Base-by-base conservation (phyloP, 53 echinoderm and acorn worm species). In the Holothuria scabra region DNA sequence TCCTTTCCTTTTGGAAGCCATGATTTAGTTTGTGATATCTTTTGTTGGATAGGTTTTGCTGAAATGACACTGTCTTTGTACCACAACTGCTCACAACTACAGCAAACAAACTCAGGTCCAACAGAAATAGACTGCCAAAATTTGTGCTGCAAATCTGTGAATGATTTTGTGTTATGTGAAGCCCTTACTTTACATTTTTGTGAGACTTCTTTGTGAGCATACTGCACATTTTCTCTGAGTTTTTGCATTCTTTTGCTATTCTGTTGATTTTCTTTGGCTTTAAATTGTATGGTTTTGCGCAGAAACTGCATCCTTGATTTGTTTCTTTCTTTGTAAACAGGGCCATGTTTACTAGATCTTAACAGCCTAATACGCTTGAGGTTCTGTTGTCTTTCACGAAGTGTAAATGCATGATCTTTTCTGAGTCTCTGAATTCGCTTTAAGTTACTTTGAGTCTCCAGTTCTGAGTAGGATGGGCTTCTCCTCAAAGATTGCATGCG, bases 21-120 rank as follows among this genome's bases (percentile, higher is more conserved):
- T 1, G 32, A 61, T 19, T 10, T 63, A 33, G 4, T 56, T 49
- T 31, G 56, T 56, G 19, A 16, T 20, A 30, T 56, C 22, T 4
- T 52, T 58, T 33, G 58, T 16, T 23, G 49, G 25, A 57, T 12
- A 55, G 18, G 46, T 70, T 55, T 28, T 52, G 57, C 28, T 12
- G 76, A 76, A 2, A 56, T 20, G 13, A 85, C 86, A 60, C 76
- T 76, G 29, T 85, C 66, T 63, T 76, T 85, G 64, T 76, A 85
- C 86, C 86, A 85, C 31, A 76, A 62, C 76, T 85, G 86, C 63
- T 75, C 44, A 64, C 86, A 85, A 48, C 65, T 44, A 65, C 64
- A 62, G 38, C 81, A 81, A 21, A 81, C 63, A 81, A 62, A 81
- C 60, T 81, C 61, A 34, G 62, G 81, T n/a, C 64, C 64, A n/a